Base-by-base conservation (phyloP, 2,113 vertebrate genomes). In the Oncorhynchus clarkii region DNA sequence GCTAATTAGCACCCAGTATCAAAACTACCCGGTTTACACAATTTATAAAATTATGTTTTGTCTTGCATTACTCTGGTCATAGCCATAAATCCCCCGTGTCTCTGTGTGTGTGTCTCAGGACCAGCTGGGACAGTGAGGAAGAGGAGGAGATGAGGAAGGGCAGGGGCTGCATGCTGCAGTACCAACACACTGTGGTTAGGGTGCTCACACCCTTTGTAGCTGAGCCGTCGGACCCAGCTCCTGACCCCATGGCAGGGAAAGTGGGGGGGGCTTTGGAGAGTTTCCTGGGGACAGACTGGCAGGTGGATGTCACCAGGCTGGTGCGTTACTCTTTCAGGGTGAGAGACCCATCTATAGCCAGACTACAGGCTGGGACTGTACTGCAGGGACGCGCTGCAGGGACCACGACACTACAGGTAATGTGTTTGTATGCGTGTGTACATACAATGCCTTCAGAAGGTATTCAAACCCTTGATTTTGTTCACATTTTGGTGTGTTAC, bases 261-360 rank as follows among this genome's bases (percentile, higher is more conserved):
- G 79, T 83, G 20, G 68, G 14, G 0, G 39, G 29, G 0, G 90
- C 90, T 39, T 84, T 88, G 4, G 90, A 87, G 14, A 92, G 92
- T 81, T 91, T 99, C 80, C 85, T 97, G 83, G 96, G 97, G 78
- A 88, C 95, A 0, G 97, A 97, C 78, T 99, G 97, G 97, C 94
- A 96, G 87, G 90, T 96, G 72, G 97, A 99, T 87, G 95, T 98
- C 75, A 97, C 96, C 0, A 86, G 93, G 77, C 89, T 99, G 77
- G 95, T 97, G 29, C 90, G 86, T 0, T 88, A 90, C 84, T 96
- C 93, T 91, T 87, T 98, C 84, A 94, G 95, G 87, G 95, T 97
- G 88, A 93, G 92, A 67, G 93, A 98, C 79, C 92, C 95, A 0
- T 88, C 94, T 2, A 89, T 99, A 0, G 96, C 95, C 48, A 87